Evolutionary conservation across 35 echinoderm and acorn worm genomes (phyloP).

Genomic region (Acanthaster planci): DNA sequence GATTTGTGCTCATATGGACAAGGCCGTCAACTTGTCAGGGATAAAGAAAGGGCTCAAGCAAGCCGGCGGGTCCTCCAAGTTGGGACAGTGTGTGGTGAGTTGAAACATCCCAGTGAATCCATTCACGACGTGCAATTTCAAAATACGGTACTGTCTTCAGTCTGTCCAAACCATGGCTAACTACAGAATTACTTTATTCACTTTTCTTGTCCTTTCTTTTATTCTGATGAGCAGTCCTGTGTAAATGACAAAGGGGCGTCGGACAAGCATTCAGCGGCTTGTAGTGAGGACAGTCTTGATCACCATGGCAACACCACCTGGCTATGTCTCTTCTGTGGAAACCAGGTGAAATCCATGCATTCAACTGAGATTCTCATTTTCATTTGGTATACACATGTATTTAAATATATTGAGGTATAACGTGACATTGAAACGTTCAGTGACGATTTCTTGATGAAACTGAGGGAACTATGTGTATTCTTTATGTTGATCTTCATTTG

Average conservation of each 20-base stretch:
- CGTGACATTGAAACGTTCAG: no score
- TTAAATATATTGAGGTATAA: no score
- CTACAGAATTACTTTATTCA: neutral
- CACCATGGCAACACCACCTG: slow-evolving; percentile 30
- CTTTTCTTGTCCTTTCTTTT: neutral
- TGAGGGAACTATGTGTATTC: no score
- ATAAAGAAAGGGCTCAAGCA: slow-evolving; percentile 82
- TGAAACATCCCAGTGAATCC: neutral
- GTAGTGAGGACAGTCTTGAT: slow-evolving; percentile 14
- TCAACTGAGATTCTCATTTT: no score
- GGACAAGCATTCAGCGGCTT: neutral
- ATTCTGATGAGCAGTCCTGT: neutral
- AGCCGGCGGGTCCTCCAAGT: slow-evolving; percentile 11
- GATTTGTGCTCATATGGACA: slow-evolving; percentile 67
- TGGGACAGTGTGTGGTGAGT: slow-evolving; percentile 70
- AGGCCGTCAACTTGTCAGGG: slow-evolving; percentile 40
- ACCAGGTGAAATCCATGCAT: slow-evolving; percentile 42
- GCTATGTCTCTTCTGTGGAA: slow-evolving; percentile 59
- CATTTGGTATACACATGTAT: no score
- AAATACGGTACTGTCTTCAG: neutral
- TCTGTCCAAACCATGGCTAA: neutral
- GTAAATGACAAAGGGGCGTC: slow-evolving; percentile 2
- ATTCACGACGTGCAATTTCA: neutral
- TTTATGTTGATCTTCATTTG: no score
- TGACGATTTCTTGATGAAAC: no score